Evolutionary conservation across 2,797 vertebrate genomes (phyloP).

Genomic region (Hipposideros larvatus): DNA sequence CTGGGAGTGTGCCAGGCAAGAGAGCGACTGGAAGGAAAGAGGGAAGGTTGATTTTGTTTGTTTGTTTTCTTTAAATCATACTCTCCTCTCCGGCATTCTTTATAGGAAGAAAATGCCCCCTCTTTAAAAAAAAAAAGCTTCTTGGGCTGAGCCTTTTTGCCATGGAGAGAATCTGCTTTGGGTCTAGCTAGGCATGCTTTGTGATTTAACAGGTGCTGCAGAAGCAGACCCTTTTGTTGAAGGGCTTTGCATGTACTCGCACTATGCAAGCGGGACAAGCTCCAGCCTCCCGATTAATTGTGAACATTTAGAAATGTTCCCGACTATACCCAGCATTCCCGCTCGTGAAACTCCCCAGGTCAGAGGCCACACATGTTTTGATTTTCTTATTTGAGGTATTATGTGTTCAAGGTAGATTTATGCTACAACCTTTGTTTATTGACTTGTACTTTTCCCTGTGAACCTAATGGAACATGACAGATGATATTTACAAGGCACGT

Average conservation of each 20-base stretch:
- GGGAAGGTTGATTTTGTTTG: background rate
- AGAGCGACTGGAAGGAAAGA: background rate
- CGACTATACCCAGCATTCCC: conserved; percentile 87
- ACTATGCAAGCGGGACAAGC: background rate
- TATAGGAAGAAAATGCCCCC: background rate
- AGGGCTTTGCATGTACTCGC: background rate
- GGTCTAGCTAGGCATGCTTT: background rate
- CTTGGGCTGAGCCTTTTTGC: background rate
- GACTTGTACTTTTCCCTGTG: conserved; percentile 91
- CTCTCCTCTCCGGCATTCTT: background rate
- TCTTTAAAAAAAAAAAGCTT: background rate
- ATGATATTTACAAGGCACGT: conserved; percentile 92
- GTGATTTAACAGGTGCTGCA: conserved; percentile 87
- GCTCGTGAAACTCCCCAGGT: conserved; percentile 88
- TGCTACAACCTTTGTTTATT: conserved; percentile 92
- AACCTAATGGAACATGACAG: conserved; percentile 92
- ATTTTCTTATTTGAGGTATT: conserved; percentile 91
- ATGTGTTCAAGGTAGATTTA: conserved; percentile 93
- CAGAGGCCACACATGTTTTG: conserved; percentile 93
- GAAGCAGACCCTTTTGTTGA: conserved; percentile 10
- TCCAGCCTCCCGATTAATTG: conserved; percentile 80
- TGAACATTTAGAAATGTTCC: conserved; percentile 85
- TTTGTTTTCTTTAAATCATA: background rate
- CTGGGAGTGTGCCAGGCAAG: background rate
- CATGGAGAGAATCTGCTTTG: background rate